A percentile compares a stretch with the other conserved stretches of the same genome.
Conservation (phyloP, 1,140 invertebrate species). For the Drosophila gunungcola region DNA sequence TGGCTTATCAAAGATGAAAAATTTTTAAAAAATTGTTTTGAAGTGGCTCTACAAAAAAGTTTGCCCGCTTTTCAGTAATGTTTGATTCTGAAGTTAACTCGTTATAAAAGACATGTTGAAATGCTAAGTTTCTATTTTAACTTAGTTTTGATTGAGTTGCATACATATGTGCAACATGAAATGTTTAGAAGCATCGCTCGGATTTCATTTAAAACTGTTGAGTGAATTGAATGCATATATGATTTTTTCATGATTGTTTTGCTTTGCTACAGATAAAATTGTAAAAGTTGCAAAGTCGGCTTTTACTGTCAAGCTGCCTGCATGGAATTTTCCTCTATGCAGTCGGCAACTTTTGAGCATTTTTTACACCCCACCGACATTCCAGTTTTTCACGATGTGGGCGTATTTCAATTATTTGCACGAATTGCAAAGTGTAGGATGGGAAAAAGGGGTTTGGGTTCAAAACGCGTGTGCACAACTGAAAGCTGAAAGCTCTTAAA, state of each 20-base stretch:
- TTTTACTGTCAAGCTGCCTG: slow-evolving; percentile 47
- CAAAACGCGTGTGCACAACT: slow-evolving; percentile 38
- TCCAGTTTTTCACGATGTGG: slow-evolving; percentile 44
- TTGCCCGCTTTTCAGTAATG: not conserved
- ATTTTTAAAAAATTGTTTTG: not conserved
- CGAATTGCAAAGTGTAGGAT: slow-evolving; percentile 39
- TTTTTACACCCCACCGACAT: slow-evolving; percentile 9
- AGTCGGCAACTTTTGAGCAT: slow-evolving; percentile 52
- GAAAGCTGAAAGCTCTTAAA: slow-evolving; percentile 20
- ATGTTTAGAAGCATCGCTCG: slow-evolving; percentile 6
- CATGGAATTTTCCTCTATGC: slow-evolving; percentile 31
- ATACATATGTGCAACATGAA: not conserved
- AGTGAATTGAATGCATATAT: slow-evolving; percentile 40
- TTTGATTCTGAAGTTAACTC: not conserved
- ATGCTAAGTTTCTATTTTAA: slow-evolving; percentile 6
- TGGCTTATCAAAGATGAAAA: too few relatives aligned
- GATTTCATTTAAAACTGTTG: slow-evolving; percentile 31
- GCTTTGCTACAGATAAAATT: slow-evolving; percentile 37
- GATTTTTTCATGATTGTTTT: slow-evolving; percentile 26
- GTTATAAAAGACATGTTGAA: not conserved
- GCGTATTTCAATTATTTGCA: slow-evolving; percentile 78
- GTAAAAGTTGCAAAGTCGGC: slow-evolving; percentile 51
- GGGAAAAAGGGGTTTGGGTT: not conserved
- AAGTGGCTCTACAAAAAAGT: not conserved
- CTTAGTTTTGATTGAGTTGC: slow-evolving; percentile 2